These are phyloP conservation scores for Notamacropus eugenii DNA, from an alignment of 2,797 vertebrate species.

Conservation along the genomic window DNA sequence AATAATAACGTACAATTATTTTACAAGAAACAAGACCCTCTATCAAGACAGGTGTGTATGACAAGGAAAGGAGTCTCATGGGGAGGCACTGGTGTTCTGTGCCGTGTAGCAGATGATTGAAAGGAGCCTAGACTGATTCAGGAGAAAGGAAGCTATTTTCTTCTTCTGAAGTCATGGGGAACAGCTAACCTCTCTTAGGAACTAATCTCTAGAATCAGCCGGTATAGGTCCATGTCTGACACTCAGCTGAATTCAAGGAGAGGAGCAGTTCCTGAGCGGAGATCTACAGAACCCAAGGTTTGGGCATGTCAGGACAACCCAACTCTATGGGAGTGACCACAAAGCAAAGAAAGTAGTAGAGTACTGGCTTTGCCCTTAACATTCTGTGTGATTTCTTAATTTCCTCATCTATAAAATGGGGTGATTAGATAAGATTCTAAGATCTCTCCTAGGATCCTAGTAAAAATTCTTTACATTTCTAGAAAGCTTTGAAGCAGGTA, in stretches of 20 bases:
- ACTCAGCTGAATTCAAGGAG: background rate
- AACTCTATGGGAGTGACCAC: background rate
- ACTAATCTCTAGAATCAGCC: background rate
- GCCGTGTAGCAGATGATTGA: no score
- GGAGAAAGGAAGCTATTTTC: no score
- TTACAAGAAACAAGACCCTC: no score
- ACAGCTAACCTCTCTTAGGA: no score
- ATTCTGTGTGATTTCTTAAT: background rate
- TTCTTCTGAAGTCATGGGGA: no score
- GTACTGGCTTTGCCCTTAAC: background rate
- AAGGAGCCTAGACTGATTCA: no score
- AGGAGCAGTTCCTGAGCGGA: background rate
- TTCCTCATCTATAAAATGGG: background rate
- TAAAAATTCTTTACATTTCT: background rate
- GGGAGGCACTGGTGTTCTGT: no score
- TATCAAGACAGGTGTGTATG: no score
- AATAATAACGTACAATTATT: no score
- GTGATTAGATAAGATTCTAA: background rate
- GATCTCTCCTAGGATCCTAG: background rate
- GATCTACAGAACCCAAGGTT: background rate
- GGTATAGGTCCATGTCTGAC: background rate
- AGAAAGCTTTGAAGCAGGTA: background rate
- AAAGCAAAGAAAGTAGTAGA: background rate
- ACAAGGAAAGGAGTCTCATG: no score
- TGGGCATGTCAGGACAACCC: background rate